Evolutionary conservation across 2,113 vertebrate genomes (phyloP).

Genomic region (Tupaia tana): DNA sequence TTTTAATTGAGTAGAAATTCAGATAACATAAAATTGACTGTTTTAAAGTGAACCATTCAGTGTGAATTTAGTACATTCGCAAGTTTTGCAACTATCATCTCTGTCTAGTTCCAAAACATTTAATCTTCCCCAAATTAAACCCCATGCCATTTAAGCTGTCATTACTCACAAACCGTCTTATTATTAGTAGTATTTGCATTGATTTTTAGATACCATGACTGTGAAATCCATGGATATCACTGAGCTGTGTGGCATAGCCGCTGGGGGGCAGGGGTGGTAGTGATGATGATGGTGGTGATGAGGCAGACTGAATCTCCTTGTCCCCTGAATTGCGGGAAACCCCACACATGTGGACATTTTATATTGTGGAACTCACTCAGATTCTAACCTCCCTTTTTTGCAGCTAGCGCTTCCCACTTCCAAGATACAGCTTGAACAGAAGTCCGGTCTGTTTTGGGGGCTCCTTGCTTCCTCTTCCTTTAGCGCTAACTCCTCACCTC

Average conservation of each 20-base stretch:
- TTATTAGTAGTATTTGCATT: background rate
- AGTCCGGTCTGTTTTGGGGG: background rate
- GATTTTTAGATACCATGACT: background rate
- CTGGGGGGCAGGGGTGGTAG: background rate
- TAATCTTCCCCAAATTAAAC: background rate
- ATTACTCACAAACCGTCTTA: background rate
- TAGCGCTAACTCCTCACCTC: background rate
- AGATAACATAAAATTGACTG: background rate
- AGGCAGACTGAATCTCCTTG: background rate
- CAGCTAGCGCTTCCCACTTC: background rate
- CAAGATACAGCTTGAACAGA: background rate
- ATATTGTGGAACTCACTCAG: background rate
- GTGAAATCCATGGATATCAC: background rate
- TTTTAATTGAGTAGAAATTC: conserved; percentile 24
- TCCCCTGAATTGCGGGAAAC: background rate
- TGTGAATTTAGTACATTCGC: background rate
- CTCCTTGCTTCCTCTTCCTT: background rate
- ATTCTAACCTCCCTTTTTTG: background rate
- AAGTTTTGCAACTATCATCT: background rate
- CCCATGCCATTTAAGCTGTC: background rate
- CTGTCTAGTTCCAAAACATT: background rate
- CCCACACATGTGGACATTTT: background rate
- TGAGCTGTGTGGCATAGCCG: background rate
- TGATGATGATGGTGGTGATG: too few species aligned
- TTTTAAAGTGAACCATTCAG: conserved; percentile 22